Percentiles rank a stretch among this genome's conserved stretches.
These are phyloP conservation scores for Anhinga rufa DNA, from an alignment of 2,113 vertebrate genomes.

Conservation along the genomic window DNA sequence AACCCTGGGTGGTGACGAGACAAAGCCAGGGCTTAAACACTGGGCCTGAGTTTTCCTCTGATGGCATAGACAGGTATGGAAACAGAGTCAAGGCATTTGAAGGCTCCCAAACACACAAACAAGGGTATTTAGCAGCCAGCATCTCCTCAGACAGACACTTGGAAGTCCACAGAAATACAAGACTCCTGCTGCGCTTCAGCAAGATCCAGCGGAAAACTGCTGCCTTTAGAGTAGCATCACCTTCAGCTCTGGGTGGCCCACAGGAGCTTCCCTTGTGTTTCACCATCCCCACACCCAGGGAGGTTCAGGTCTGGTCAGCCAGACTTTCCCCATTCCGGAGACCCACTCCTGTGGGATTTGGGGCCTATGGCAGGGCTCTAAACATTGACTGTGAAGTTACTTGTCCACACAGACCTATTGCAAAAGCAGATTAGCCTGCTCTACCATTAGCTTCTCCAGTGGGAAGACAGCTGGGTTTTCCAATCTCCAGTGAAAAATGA, in stretches of 20 bases:
- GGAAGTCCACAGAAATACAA: neutral
- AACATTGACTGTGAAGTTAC: neutral
- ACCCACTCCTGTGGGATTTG: neutral
- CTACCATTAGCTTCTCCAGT: neutral
- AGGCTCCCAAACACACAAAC: neutral
- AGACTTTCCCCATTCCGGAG: neutral
- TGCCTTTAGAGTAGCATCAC: neutral
- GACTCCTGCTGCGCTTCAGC: neutral
- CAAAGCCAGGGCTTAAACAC: neutral
- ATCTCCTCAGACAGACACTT: neutral
- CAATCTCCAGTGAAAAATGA: neutral
- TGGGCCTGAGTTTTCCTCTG: neutral
- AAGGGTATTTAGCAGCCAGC: neutral
- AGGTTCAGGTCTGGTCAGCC: neutral
- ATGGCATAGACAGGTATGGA: neutral
- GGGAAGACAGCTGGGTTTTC: neutral
- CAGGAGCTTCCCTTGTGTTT: neutral
- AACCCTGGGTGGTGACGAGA: neutral
- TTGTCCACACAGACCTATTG: neutral
- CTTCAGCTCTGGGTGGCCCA: neutral
- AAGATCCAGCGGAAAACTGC: neutral
- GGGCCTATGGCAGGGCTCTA: neutral
- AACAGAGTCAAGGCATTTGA: neutral
- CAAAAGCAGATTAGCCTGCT: neutral
- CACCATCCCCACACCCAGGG: neutral